Conservation (phyloP, 1,140 invertebrate genomes). For the Campoletis sonorensis region DNA sequence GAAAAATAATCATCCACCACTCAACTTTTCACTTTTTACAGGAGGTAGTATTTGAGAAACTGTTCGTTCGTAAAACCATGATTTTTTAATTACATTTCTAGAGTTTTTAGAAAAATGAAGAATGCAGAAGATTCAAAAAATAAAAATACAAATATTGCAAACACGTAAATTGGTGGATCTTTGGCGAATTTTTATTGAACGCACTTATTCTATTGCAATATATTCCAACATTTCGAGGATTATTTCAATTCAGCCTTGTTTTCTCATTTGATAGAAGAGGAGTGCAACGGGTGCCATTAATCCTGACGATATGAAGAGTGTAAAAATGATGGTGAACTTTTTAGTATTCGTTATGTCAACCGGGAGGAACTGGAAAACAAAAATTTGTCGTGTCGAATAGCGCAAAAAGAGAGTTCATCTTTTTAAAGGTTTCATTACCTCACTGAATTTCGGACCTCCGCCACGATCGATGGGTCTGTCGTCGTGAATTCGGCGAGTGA, state of each 20-base stretch:
- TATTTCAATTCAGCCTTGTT: slow-evolving; percentile 10
- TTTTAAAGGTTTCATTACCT: slow-evolving; percentile 7
- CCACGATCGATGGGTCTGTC: slow-evolving; percentile 25
- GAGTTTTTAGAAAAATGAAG: no score
- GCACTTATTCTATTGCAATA: neutral
- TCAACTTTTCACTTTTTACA: no score
- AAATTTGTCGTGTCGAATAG: neutral
- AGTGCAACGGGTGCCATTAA: neutral
- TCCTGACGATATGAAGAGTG: slow-evolving; percentile 19
- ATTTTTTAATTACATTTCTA: no score
- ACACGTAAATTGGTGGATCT: neutral
- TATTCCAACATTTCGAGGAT: neutral
- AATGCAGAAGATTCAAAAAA: no score
- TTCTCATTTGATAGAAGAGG: slow-evolving; percentile 33
- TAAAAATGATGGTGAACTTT: slow-evolving; percentile 29
- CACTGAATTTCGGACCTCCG: neutral
- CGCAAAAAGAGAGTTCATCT: neutral
- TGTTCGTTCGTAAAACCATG: no score
- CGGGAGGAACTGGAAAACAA: slow-evolving; percentile 33
- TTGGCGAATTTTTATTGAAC: neutral
- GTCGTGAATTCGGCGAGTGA: slow-evolving; percentile 22
- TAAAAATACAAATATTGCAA: no score
- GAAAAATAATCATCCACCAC: no score
- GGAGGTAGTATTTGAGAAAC: no score
- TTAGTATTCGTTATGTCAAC: slow-evolving; percentile 13